Percentiles rank a stretch among this genome's conserved stretches.
These are phyloP conservation scores for Eonycteris spelaea DNA, from an alignment of 2,113 vertebrate species.

Conservation along the genomic window DNA sequence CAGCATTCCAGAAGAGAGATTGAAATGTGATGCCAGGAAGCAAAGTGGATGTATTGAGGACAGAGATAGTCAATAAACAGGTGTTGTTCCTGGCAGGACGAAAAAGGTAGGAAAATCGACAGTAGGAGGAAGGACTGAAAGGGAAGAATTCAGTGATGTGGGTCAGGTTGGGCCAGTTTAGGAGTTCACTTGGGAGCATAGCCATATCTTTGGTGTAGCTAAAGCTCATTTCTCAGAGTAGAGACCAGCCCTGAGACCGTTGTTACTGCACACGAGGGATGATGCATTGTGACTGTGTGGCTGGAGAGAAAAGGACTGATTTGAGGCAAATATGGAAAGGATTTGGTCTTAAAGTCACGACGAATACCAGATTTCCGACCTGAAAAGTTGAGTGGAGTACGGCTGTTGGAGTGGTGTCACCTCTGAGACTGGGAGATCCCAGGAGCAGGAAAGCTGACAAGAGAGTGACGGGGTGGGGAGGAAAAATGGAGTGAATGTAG, in stretches of 20 bases:
- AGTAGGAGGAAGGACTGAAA: not conserved
- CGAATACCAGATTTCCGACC: not conserved
- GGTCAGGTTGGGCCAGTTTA: not conserved
- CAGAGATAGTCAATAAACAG: not conserved
- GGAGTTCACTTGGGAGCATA: not conserved
- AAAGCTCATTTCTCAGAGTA: not conserved
- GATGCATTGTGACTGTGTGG: not conserved
- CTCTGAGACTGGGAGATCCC: not conserved
- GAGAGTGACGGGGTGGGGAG: not conserved
- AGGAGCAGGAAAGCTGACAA: too few species aligned
- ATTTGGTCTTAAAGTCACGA: not conserved
- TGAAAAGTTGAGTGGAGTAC: not conserved
- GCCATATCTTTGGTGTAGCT: not conserved
- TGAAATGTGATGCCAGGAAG: not conserved
- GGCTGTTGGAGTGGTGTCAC: not conserved
- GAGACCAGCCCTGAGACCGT: not conserved
- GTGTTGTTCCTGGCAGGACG: not conserved
- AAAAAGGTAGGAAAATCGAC: not conserved
- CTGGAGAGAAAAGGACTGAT: not conserved
- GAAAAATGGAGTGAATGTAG: not conserved
- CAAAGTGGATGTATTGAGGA: not conserved
- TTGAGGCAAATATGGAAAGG: not conserved
- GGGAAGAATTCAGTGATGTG: not conserved
- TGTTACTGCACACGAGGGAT: rapidly evolving
- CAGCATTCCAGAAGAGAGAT: not conserved